Percentiles rank a stretch among this genome's conserved stretches.
These are phyloP conservation scores for Trogon surrucura DNA, from an alignment of 2,113 vertebrate species.

Conservation along the genomic window DNA sequence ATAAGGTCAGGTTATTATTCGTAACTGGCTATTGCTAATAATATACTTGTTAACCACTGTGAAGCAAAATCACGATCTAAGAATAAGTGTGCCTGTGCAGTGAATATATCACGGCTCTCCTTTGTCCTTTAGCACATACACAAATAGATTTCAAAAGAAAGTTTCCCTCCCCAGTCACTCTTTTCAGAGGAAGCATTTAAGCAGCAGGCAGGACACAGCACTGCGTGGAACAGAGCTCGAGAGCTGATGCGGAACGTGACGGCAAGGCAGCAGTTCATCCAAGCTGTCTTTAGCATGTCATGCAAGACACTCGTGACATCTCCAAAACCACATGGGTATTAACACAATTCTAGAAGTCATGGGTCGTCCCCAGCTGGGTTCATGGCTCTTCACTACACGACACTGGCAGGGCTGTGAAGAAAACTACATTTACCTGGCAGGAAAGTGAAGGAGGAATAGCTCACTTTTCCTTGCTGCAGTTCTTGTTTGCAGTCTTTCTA, in stretches of 20 bases:
- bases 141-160: constrained; percentile 11
- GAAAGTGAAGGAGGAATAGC: background rate
- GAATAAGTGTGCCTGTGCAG: constrained; percentile 1
- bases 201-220: background rate
- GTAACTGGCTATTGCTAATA: constrained; percentile 46
- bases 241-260: background rate
- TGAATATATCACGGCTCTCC: background rate
- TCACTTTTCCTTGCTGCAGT: background rate
- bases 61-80: background rate
- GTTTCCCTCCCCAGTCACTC: background rate
- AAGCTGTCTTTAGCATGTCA: background rate
- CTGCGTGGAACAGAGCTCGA: background rate
- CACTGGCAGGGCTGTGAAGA: background rate
- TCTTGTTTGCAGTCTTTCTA: background rate
- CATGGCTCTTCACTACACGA: background rate
- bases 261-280: background rate
- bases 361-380: background rate
- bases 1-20: constrained; percentile 48
- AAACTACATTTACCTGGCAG: background rate
- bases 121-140: constrained; percentile 23
- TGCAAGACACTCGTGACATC: background rate
- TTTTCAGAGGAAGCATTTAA: background rate
- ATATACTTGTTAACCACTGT: background rate
- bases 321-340: background rate
- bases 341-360: background rate